Evolutionary conservation across 2,888 invertebrate species (phyloP), one percentile per base, ranked within the genome.

Genomic region (Unio delphinus): DNA sequence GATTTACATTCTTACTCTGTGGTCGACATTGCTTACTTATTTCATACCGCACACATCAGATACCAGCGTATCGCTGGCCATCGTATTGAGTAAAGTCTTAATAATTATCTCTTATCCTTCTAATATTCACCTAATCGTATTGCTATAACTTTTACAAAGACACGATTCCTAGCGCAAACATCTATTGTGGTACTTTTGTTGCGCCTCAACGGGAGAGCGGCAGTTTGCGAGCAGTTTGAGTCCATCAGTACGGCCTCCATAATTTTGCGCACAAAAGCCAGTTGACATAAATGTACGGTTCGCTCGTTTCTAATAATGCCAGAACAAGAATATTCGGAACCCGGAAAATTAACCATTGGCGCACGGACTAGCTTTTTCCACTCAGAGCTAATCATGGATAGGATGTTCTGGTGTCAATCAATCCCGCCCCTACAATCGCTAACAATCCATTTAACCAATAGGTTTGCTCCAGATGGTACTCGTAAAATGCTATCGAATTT

Each of bases 61-160:
- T 61, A 18, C 58, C 3, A 4, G 34, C 15, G n/a, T 30, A 30
- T 54, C 34, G 23, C 61, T 61, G n/a, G 20, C 30, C 34, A n/a
- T 30, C 34, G 34, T 54, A 45, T 61, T 61, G 11, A 30, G 45
- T 55, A 67, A 61, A 55, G 58, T 65, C 62, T 34, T 65, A 71
- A 71, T 71, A 55, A 72, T 68, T 65, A 68, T 54, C 60, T 58
- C 59, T 70, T 70, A 70, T 62, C 70, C 70, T 15, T 54, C 30
- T 63, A 64, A 70, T 66, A 61, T 72, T 57, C 34, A 28, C 34
- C 23, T 72, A 68, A 66, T 66, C 69, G 62, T 62, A 34, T 56
- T 15, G 68, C 65, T 55, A 72, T 65, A 68, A 65, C 68, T 56
- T 61, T 59, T 45, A 65, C 34, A 55, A n/a, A 58, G 64, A 57